Evolutionary conservation across 2,797 vertebrate species (phyloP).

Genomic region (Acestrorhynchus altus): DNA sequence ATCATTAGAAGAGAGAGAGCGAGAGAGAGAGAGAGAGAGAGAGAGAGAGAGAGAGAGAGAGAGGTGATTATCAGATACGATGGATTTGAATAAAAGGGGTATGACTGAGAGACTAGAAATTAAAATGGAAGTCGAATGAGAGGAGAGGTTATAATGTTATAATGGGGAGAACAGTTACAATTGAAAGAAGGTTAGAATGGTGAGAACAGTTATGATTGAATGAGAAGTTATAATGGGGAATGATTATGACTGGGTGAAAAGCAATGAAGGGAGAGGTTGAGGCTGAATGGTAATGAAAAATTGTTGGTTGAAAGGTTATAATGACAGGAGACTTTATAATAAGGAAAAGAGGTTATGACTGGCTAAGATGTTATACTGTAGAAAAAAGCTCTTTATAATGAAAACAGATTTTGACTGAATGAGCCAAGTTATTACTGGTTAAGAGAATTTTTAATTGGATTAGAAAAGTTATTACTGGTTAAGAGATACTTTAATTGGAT

Average conservation of each 20-base stretch:
- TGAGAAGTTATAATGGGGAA: background rate
- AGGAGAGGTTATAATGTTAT: background rate
- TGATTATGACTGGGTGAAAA: background rate
- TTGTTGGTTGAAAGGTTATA: background rate
- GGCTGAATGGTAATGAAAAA: too few species aligned
- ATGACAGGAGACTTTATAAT: background rate
- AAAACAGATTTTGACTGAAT: background rate
- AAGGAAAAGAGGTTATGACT: background rate
- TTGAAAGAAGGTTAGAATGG: background rate
- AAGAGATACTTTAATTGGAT: background rate
- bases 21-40: background rate
- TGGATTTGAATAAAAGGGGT: background rate
- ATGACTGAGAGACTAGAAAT: background rate
- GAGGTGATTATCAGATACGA: background rate
- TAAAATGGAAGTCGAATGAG: too few species aligned
- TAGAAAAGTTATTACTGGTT: background rate
- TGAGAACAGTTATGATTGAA: background rate
- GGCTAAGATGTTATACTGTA: background rate
- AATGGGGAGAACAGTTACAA: background rate
- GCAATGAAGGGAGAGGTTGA: background rate
- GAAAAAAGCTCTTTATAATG: background rate
- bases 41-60: background rate
- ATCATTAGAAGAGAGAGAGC: background rate
- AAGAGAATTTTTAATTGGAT: background rate
- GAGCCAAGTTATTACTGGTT: background rate